Evolutionary conservation across 2,888 invertebrate species (phyloP), one percentile per base, ranked within the genome.

Genomic region (Rhimphoctona megacephalus): DNA sequence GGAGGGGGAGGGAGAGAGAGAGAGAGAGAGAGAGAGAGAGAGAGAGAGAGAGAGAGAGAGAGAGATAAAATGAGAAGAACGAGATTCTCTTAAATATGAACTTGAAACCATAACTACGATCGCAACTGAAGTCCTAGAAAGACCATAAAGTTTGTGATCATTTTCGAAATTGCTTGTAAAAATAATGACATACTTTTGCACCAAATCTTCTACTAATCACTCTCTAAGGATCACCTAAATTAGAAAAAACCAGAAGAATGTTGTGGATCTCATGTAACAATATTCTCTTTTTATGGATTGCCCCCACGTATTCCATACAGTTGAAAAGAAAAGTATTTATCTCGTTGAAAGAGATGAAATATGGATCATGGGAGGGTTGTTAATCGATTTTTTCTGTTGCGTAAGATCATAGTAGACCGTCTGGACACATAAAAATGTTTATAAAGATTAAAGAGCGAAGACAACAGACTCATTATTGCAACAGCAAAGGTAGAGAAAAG

Each of bases 81-180:
- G 61, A 61, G 30, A 61, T 61, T 61, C 61, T 61, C 61, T 14
- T 7, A 5, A 30, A 61, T 30, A 30, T 30, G 61, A 30, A 61
- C 61, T 61, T 61, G 61, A 61, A 61, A 61, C 61, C 61, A 25
- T 30, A 61, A 57, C 17, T 30, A 17, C 61, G 61, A 61, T 25
- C 30, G 7, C 30, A 30, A 61, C 17, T 7, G 0, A 17, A 30
- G 30, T 17, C 17, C 61, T 61, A 61, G 30, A 61, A 61, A 30
- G 1, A 30, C 6, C 61, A 30, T 6, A 2, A 30, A n/a, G 9
- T 54, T n/a, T 25, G 6, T 14, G 6, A 30, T 61, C 30, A 25
- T 57, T 25, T 61, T 61, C 25, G 14, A 57, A 57, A 22, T 57
- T 49, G 49, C 4, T 46, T 43, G 43, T 14, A 11, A 11, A 11